phyloP scores from a whole-genome alignment of 2,797 vertebrate genomes.

The Mormyrops attenuatus region DNA sequence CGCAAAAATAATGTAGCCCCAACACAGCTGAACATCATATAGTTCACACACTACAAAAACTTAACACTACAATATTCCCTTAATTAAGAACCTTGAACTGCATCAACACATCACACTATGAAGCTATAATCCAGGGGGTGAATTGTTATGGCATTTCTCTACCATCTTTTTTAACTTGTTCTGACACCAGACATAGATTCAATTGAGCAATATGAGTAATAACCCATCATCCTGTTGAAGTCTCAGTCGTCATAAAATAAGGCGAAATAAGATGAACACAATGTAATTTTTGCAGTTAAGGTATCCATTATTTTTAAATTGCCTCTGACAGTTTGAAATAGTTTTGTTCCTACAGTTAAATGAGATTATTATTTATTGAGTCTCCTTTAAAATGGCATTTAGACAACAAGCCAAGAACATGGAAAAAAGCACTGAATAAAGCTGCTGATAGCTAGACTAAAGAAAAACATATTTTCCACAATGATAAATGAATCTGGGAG shows the following conservation, averaged over 20 bases:
- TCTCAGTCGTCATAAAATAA: neutral
- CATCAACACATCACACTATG: neutral
- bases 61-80: neutral
- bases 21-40: neutral
- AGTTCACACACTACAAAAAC: neutral
- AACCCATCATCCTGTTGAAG: neutral
- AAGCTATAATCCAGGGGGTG: neutral
- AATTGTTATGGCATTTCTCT: neutral
- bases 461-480: slow-evolving; percentile 13
- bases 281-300: slow-evolving; percentile 20
- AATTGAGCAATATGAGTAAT: slow-evolving; percentile 10
- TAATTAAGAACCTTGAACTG: neutral
- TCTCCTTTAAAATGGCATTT: slow-evolving; percentile 19
- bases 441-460: neutral
- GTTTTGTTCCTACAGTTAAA: slow-evolving; percentile 14
- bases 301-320: slow-evolving; percentile 28
- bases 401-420: slow-evolving; percentile 17
- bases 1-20: neutral
- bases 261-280: slow-evolving; percentile 4
- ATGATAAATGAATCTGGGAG: slow-evolving; percentile 5
- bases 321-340: slow-evolving; percentile 16
- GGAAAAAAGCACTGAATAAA: slow-evolving; percentile 10
- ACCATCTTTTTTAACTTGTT: neutral
- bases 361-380: slow-evolving; percentile 24
- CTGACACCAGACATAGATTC: slow-evolving; percentile 1